Evolutionary conservation across 2,888 invertebrate genomes (phyloP).

Genomic region (Agrilus cyanescens): DNA sequence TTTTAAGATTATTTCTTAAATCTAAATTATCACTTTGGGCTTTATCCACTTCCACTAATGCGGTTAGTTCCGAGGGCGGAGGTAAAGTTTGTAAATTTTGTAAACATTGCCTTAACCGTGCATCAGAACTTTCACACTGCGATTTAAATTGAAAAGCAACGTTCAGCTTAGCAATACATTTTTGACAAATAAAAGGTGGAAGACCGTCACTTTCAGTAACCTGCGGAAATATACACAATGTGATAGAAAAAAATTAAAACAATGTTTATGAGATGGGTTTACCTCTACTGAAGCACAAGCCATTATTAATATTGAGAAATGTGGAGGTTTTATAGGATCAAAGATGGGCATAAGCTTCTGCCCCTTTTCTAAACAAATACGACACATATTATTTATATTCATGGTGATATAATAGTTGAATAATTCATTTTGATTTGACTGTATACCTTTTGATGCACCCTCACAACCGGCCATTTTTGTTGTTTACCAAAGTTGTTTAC

Average conservation of each 20-base stretch:
- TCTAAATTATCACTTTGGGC: conserved; percentile 11
- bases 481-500: conserved; percentile 2
- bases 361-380: conserved; percentile 34
- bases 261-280: conserved; percentile 10
- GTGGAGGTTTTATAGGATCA: conserved; percentile 34
- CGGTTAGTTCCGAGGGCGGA: conserved; percentile 25
- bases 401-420: conserved; percentile 33
- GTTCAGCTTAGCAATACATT: conserved; percentile 22
- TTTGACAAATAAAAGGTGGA: conserved; percentile 22
- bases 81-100: conserved; percentile 18
- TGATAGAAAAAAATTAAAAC: conserved; percentile 1
- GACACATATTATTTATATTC: conserved; percentile 35
- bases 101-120: conserved; percentile 22
- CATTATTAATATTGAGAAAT: conserved; percentile 35
- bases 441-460: conserved; percentile 7
- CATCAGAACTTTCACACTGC: conserved; percentile 24
- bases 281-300: conserved; percentile 36
- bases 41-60: conserved; percentile 28
- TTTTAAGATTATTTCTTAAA: conserved; percentile 3
- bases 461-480: conserved; percentile 11
- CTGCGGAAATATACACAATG: conserved; percentile 12
- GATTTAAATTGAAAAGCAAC: conserved; percentile 26
- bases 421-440: conserved; percentile 22
- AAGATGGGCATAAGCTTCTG: conserved; percentile 35
- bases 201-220: conserved; percentile 24